Conservation (phyloP, 2,888 invertebrate genomes). For the Volucella inanis region DNA sequence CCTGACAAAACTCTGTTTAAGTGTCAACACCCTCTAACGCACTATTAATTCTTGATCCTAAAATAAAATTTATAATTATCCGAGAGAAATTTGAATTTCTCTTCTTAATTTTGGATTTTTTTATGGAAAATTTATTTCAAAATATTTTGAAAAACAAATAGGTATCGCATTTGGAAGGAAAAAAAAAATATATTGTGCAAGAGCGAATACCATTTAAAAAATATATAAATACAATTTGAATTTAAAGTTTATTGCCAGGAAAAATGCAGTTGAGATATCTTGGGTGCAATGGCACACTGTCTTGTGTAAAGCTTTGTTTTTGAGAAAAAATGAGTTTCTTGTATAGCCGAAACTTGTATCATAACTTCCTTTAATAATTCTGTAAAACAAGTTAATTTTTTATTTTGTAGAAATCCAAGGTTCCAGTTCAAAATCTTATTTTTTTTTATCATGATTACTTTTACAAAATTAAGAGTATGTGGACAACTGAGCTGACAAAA, state of each 20-base stretch:
- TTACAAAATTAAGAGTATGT: too few relatives aligned
- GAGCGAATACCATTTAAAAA: too few relatives aligned
- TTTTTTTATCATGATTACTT: too few relatives aligned
- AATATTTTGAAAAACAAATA: slow-evolving; percentile 8
- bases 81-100: background rate
- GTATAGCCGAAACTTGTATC: too few relatives aligned
- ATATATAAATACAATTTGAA: background rate
- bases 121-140: background rate
- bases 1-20: background rate
- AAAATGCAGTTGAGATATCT: background rate
- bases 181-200: background rate
- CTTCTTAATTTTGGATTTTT: too few relatives aligned
- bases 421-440: too few relatives aligned
- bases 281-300: background rate
- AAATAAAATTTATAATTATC: slow-evolving; percentile 9
- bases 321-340: too few relatives aligned
- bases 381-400: too few relatives aligned
- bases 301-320: too few relatives aligned
- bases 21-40: background rate
- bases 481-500: too few relatives aligned
- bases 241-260: background rate
- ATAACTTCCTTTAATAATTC: too few relatives aligned
- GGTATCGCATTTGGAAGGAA: background rate
- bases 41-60: background rate
- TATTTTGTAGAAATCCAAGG: too few relatives aligned